A percentile compares a stretch with the other conserved stretches of the same genome.
phyloP scores from a whole-genome alignment of 1,140 invertebrate species.

The Magallana ariakensis region DNA sequence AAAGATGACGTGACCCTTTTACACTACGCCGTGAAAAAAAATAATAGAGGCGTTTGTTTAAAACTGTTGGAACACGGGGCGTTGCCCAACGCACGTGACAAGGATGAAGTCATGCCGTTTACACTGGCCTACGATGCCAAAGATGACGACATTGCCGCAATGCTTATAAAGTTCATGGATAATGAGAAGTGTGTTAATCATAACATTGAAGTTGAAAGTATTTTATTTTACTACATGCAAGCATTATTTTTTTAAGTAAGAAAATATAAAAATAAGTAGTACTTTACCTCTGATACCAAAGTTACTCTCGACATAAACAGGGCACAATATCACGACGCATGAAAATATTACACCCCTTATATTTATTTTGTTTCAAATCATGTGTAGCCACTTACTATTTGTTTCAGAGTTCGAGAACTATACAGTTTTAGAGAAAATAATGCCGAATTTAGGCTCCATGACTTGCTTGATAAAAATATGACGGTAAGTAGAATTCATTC shows the following conservation, averaged over 20 bases:
- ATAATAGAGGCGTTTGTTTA: slow-evolving; percentile 68
- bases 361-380: no score
- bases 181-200: slow-evolving; percentile 65
- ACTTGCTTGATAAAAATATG: slow-evolving; percentile 62
- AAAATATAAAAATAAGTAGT: no score
- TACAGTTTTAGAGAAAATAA: slow-evolving; percentile 54
- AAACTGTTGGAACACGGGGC: slow-evolving; percentile 72
- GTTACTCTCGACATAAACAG: no score
- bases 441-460: slow-evolving; percentile 69
- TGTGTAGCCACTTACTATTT: not conserved
- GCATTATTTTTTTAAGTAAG: no score
- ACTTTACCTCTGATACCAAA: no score
- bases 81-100: slow-evolving; percentile 66
- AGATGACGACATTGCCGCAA: slow-evolving; percentile 69
- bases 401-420: slow-evolving; percentile 61
- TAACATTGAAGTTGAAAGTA: no score
- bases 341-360: no score
- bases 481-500: slow-evolving; percentile 47
- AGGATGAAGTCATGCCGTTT: slow-evolving; percentile 62
- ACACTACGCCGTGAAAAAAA: slow-evolving; percentile 70
- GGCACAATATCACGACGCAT: no score
- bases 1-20: slow-evolving; percentile 66
- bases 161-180: slow-evolving; percentile 70
- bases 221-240: no score
- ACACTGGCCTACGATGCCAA: slow-evolving; percentile 65